A percentile compares a stretch with the other conserved stretches of the same genome.
Evolutionary conservation across 2,888 invertebrate species (phyloP).

Genomic region (Ellobium chinense): DNA sequence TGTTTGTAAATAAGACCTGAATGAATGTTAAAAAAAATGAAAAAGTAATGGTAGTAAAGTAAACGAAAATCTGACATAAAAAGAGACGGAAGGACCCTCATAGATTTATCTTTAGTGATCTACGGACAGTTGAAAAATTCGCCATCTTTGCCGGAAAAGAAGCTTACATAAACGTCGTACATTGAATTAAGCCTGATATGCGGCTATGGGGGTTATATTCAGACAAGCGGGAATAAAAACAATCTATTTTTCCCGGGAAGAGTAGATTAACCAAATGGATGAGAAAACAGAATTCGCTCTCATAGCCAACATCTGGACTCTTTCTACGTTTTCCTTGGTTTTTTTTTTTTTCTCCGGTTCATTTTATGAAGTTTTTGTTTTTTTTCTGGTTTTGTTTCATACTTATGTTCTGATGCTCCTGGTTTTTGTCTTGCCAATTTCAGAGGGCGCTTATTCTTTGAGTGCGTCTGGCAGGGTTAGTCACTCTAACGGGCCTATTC

Average conservation of each 20-base stretch:
- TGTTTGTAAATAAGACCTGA: background rate
- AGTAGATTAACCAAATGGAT: background rate
- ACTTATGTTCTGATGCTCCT: no score
- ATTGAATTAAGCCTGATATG: background rate
- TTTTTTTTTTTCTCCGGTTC: no score
- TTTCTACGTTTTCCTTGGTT: no score
- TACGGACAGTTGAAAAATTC: background rate
- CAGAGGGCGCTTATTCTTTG: no score
- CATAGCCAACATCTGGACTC: no score
- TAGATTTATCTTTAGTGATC: background rate
- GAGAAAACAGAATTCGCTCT: no score
- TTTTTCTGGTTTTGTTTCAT: no score
- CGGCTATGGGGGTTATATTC: background rate
- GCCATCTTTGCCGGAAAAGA: background rate
- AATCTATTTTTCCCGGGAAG: no score
- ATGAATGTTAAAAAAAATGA: background rate
- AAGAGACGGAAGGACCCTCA: background rate
- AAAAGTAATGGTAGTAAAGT: background rate
- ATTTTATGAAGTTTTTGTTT: no score
- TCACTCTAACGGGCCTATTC: no score
- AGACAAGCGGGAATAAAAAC: background rate
- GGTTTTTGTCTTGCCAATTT: no score
- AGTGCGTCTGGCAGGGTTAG: no score
- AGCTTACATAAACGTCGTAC: background rate
- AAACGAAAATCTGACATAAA: background rate